Evolutionary conservation across 2,113 vertebrate species (phyloP), one percentile per base, ranked within the genome.

Genomic region (Tonatia bakeri): DNA sequence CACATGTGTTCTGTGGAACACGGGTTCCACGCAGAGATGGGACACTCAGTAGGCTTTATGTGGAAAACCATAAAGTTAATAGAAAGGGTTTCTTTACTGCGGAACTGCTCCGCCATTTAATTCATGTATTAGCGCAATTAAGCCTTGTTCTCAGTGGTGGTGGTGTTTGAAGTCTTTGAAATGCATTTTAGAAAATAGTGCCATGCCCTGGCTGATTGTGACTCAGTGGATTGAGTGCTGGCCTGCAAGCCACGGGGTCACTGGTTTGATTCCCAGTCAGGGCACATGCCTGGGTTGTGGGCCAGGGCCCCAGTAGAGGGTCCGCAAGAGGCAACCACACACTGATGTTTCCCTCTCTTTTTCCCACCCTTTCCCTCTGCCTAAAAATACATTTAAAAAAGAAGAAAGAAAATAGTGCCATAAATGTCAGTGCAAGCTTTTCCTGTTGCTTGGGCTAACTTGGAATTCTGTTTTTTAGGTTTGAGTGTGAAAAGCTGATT

Each of bases 401-500:
- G 56, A 59, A 59, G 56, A 59, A 59, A 31, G 65, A 85, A 82
- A 83, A 26, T 8, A n/a, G 45, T 20, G 5, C 40, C 81, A 0
- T 65, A 69, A 93, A 24, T 77, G 22, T 70, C 14, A 52, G 12
- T 52, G 40, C 10, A 13, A 28, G 31, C 54, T 82, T 80, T 84
- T 73, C n/a, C 76, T 13, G 2, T 56, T 59, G 14, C 33, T 56
- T 84, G 33, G 16, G 75, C 59, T 96, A 54, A 88, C 67, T 86
- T 84, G 38, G 80, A 40, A 0, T 94, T 92, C 43, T 81, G 9
- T 9, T 79, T 96, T 96, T 52, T 7, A 99, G 99, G 95, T 99
- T 99, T 98, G 98, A 98, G 28, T 99, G 98, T 98, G 98, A 99
- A 97, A 99, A 99, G 96, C 96, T 99, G 12, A 91, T 99, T 95